These are phyloP conservation scores for Odontesthes bonariensis DNA, from an alignment of 2,113 vertebrate genomes.

Conservation along the genomic window DNA sequence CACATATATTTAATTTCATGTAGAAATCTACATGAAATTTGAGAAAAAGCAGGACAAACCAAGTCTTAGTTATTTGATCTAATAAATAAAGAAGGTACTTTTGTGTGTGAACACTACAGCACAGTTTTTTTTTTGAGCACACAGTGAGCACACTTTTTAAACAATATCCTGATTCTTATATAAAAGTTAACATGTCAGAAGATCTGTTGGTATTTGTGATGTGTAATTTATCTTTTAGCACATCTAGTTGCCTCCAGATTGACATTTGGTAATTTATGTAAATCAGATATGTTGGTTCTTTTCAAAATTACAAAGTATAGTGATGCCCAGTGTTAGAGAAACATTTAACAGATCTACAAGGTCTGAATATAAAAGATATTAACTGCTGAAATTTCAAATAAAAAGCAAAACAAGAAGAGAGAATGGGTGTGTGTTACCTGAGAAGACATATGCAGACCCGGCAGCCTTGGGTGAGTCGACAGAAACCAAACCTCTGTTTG, in stretches of 20 bases:
- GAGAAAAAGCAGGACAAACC: background rate
- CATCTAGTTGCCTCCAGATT: background rate
- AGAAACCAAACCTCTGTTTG: conserved; percentile 98
- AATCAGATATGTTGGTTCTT: background rate
- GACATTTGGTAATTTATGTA: conserved; percentile 9
- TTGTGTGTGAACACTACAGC: background rate
- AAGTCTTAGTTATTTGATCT: background rate
- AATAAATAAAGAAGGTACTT: background rate
- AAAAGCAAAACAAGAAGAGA: background rate
- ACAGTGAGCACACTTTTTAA: background rate
- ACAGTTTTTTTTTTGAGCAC: no score
- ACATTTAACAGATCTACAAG: background rate
- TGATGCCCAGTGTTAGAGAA: background rate
- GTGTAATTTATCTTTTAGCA: background rate
- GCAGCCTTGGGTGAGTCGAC: conserved; percentile 93
- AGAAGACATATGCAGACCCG: conserved; percentile 94
- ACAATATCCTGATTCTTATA: conserved; percentile 33
- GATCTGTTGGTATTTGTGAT: conserved; percentile 15
- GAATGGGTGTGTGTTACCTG: conserved; percentile 83
- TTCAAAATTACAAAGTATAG: background rate
- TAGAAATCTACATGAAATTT: background rate
- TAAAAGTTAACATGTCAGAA: conserved; percentile 7
- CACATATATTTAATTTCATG: background rate
- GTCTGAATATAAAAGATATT: no score
- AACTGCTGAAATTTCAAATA: background rate